These are phyloP conservation scores for Sturnus vulgaris DNA, from an alignment of 2,113 vertebrate species.

Conservation along the genomic window DNA sequence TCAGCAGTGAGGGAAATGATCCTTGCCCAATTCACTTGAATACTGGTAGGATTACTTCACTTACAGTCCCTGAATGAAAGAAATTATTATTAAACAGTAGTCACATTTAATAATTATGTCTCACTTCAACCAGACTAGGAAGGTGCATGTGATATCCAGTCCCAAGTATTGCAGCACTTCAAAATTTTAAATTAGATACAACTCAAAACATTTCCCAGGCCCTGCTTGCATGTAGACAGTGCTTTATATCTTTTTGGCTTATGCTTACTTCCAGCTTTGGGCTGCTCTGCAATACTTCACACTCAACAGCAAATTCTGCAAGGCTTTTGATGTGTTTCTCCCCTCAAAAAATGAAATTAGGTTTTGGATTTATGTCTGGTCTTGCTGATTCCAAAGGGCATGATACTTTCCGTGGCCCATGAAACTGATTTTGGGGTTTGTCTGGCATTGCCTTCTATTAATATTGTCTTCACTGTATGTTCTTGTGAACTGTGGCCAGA, in stretches of 20 bases:
- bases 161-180: neutral
- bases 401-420: neutral
- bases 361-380: neutral
- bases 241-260: neutral
- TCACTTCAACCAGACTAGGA: neutral
- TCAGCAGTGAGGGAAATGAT: neutral
- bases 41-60: neutral
- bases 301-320: neutral
- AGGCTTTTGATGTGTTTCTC: neutral
- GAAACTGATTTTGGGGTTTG: neutral
- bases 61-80: neutral
- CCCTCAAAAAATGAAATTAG: neutral
- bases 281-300: neutral
- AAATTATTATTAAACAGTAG: conserved; percentile 8
- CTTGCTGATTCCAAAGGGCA: neutral
- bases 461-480: neutral
- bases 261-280: neutral
- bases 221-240: neutral
- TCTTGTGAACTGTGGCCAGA: neutral
- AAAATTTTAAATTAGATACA: neutral
- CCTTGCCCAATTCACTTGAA: neutral
- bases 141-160: neutral
- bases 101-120: neutral
- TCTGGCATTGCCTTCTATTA: neutral
- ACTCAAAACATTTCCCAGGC: neutral